phyloP scores from a whole-genome alignment of 2,888 invertebrate species.

The Pimpla rufipes region DNA sequence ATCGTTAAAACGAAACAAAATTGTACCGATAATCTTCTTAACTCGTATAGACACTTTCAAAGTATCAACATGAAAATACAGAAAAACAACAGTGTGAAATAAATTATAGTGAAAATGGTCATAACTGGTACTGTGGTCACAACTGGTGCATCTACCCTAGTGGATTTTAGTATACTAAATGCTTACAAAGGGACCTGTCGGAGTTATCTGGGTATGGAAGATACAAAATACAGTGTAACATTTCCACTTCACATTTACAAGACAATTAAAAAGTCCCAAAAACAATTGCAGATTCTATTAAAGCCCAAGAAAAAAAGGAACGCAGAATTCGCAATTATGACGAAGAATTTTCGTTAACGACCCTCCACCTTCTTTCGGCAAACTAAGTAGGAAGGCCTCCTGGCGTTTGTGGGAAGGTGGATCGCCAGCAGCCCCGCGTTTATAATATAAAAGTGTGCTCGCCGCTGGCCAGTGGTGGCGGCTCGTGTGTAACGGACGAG shows the following conservation, averaged over 20 bases:
- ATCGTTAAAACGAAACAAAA: too few species aligned
- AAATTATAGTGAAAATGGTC: too few species aligned
- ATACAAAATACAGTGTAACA: too few species aligned
- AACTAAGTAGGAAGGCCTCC: constrained; percentile 10
- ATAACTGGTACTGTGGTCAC: too few species aligned
- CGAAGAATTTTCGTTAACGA: constrained; percentile 24
- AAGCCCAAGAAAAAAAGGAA: background rate
- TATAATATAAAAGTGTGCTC: constrained; percentile 57
- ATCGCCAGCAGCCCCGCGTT: constrained; percentile 31
- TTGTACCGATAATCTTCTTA: too few species aligned
- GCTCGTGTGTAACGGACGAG: constrained; percentile 69
- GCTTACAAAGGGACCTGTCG: too few species aligned
- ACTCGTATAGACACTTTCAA: too few species aligned
- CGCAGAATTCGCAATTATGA: constrained; percentile 26
- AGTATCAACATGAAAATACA: too few species aligned
- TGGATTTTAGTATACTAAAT: too few species aligned
- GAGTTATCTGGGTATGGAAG: too few species aligned
- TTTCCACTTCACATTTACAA: background rate
- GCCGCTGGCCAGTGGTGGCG: constrained; percentile 59
- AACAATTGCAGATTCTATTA: background rate
- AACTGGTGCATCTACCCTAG: too few species aligned
- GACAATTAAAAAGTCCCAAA: background rate
- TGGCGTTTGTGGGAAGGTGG: constrained; percentile 15
- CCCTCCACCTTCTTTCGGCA: constrained; percentile 8
- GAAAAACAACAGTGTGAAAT: too few species aligned